These are phyloP conservation scores for Cladopsammia gracilis DNA, from an alignment of 64 coral and sea anemone species.

Conservation along the genomic window DNA sequence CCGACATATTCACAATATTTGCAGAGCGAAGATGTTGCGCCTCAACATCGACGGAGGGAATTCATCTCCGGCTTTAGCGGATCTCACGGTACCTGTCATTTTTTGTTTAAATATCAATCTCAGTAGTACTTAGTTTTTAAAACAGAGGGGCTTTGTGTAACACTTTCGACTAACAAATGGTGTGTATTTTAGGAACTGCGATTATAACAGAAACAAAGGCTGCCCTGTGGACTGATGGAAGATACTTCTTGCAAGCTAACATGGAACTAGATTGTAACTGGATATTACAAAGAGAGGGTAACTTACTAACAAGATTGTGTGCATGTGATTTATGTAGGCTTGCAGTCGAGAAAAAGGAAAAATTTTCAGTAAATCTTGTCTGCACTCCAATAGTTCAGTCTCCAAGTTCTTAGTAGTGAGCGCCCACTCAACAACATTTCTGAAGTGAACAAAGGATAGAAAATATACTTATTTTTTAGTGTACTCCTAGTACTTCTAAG, in stretches of 20 bases:
- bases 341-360: no score
- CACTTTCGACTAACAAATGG: neutral
- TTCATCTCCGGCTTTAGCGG: constrained; percentile 91
- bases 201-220: constrained; percentile 76
- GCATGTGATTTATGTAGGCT: no score
- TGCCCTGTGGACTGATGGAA: constrained; percentile 94
- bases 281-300: constrained; percentile 86
- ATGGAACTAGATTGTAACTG: constrained; percentile 98
- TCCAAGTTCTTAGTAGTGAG: no score
- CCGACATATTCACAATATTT: neutral
- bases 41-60: constrained; percentile 83
- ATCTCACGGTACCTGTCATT: constrained; percentile 67
- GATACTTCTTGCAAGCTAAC: constrained; percentile 92
- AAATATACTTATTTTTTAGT: no score
- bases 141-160: neutral
- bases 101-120: neutral
- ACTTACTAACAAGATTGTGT: no score
- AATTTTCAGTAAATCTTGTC: no score
- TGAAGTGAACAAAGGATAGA: no score
- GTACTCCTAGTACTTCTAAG: no score
- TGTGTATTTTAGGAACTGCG: constrained; percentile 61
- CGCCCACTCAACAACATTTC: no score
- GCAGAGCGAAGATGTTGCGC: constrained; percentile 89
- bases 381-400: no score
- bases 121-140: neutral